Evolutionary conservation across 1,140 invertebrate genomes (phyloP).

Genomic region (Apis dorsata): DNA sequence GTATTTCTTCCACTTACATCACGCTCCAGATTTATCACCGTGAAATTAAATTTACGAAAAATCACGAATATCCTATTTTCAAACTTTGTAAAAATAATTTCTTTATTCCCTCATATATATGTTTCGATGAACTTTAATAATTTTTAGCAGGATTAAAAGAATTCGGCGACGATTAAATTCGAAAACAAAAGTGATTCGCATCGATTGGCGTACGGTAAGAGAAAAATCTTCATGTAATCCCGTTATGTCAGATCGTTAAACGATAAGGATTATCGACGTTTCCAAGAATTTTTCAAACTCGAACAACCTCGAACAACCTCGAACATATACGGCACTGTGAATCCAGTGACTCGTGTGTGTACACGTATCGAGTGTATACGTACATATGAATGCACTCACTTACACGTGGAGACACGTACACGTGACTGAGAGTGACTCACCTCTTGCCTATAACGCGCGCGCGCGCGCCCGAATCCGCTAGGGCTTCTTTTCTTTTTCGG

Average conservation of each 20-base stretch:
- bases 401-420: slow-evolving; percentile 46
- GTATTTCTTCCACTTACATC: too few species aligned
- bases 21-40: too few species aligned
- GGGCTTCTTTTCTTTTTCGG: slow-evolving; percentile 33
- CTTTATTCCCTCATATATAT: too few species aligned
- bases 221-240: neutral
- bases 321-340: slow-evolving; percentile 47
- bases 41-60: too few species aligned
- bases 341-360: neutral
- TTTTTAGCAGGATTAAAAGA: too few species aligned
- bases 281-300: neutral
- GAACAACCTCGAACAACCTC: neutral
- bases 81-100: too few species aligned
- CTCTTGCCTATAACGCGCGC: slow-evolving; percentile 29
- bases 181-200: slow-evolving; percentile 15
- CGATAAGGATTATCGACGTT: slow-evolving; percentile 7
- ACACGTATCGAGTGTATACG: neutral
- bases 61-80: too few species aligned
- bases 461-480: neutral
- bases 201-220: slow-evolving; percentile 15
- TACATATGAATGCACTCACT: slow-evolving; percentile 30
- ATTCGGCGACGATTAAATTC: neutral
- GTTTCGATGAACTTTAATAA: too few species aligned
- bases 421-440: slow-evolving; percentile 58
- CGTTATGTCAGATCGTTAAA: slow-evolving; percentile 4